A percentile compares a stretch with the other conserved stretches of the same genome.
Conservation (phyloP, 2,797 vertebrate genomes). For the Poeciliopsis gracilis region DNA sequence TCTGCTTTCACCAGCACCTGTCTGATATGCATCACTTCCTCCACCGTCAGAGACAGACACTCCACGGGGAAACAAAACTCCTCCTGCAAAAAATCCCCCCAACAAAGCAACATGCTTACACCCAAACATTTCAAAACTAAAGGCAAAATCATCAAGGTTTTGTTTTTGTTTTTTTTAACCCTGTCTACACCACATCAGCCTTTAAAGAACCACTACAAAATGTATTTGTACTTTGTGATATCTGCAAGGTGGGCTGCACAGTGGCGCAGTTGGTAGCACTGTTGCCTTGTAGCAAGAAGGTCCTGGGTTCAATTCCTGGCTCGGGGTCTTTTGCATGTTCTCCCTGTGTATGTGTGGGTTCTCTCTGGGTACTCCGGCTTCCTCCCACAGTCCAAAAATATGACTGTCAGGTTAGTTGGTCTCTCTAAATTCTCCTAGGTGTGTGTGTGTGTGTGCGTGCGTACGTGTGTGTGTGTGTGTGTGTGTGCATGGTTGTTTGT, state of each 20-base stretch:
- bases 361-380: too few relatives aligned
- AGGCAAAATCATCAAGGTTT: neutral
- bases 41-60: conserved; percentile 94
- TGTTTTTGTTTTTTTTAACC: neutral
- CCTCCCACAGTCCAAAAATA: too few relatives aligned
- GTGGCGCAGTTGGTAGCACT: too few relatives aligned
- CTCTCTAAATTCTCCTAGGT: too few relatives aligned
- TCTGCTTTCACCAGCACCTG: conserved; percentile 98
- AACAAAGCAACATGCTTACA: conserved; percentile 15
- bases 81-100: conserved; percentile 80
- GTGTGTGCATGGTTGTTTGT: too few relatives aligned
- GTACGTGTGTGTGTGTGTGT: too few relatives aligned
- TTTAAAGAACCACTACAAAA: neutral
- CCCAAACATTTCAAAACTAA: neutral
- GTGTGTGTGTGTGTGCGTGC: too few relatives aligned
- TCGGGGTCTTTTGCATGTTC: too few relatives aligned
- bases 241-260: neutral
- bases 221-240: neutral
- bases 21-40: conserved; percentile 99
- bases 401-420: too few relatives aligned
- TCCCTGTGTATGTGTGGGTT: too few relatives aligned
- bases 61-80: conserved; percentile 98
- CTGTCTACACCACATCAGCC: neutral
- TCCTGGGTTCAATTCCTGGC: too few relatives aligned
- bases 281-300: too few relatives aligned